These are phyloP conservation scores for Hydrolagus affinis DNA, from an alignment of 2,113 vertebrate genomes.

Conservation along the genomic window DNA sequence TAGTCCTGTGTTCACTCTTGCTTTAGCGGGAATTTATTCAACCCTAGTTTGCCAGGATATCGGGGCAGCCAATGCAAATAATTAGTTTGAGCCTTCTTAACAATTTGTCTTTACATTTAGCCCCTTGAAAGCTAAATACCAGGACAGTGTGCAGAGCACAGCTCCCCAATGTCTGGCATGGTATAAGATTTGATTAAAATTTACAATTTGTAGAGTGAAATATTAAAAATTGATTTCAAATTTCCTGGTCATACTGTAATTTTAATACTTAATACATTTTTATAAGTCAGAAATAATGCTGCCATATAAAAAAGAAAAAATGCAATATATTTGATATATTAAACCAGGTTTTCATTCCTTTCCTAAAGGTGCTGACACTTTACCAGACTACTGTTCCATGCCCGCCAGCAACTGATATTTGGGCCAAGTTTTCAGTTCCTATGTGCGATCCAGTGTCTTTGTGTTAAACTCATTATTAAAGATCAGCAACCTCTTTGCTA, in stretches of 20 bases:
- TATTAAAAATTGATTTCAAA: not conserved
- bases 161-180: not conserved
- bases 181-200: not conserved
- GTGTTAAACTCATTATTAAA: no score
- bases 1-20: no score
- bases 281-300: not conserved
- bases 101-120: not conserved
- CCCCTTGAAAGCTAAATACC: not conserved
- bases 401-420: no score
- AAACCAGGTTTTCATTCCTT: no score
- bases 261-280: conserved; percentile 3
- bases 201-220: not conserved
- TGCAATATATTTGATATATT: not conserved
- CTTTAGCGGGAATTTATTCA: no score
- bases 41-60: no score
- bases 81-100: not conserved
- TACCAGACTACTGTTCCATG: no score
- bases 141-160: not conserved
- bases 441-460: no score
- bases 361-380: no score
- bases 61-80: no score
- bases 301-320: not conserved
- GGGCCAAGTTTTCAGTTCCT: no score
- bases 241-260: not conserved
- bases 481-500: no score